Conservation (phyloP, 2,888 invertebrate species). For the Phasia obesa region DNA sequence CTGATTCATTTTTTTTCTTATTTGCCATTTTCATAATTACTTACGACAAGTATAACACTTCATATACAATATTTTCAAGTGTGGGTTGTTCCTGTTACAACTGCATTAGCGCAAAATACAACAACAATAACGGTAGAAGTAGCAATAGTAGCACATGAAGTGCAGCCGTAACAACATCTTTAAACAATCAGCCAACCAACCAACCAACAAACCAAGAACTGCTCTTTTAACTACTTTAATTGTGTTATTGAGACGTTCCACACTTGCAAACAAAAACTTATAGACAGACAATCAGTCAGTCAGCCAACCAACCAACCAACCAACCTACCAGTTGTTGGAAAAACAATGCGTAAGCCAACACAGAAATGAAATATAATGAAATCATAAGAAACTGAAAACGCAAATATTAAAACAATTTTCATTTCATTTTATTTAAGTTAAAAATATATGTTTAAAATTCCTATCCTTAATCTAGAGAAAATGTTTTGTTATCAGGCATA, state of each 20-base stretch:
- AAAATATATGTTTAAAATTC: too few species aligned
- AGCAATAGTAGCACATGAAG: constrained; percentile 18
- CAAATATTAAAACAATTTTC: too few species aligned
- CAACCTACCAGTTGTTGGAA: not conserved
- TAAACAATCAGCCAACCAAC: constrained; percentile 26
- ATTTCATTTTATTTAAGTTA: too few species aligned
- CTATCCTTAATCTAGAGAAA: too few species aligned
- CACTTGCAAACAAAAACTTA: constrained; percentile 30
- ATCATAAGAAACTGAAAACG: not conserved
- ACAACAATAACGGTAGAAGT: constrained; percentile 23
- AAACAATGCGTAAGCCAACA: not conserved
- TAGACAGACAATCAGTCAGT: constrained; percentile 1
- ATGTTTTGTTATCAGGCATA: too few species aligned
- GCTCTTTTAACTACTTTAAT: constrained; percentile 24
- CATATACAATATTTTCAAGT: constrained; percentile 58
- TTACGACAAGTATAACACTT: constrained; percentile 68
- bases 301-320: not conserved
- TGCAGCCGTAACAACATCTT: constrained; percentile 20
- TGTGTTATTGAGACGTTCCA: constrained; percentile 38
- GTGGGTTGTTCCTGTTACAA: constrained; percentile 64
- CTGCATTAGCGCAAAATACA: constrained; percentile 44
- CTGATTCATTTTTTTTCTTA: constrained; percentile 32
- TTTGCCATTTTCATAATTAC: constrained; percentile 68
- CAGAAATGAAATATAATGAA: not conserved
- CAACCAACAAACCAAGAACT: constrained; percentile 30